phyloP scores from a whole-genome alignment of 2,888 invertebrate species.

The Aphodius sticticus region DNA sequence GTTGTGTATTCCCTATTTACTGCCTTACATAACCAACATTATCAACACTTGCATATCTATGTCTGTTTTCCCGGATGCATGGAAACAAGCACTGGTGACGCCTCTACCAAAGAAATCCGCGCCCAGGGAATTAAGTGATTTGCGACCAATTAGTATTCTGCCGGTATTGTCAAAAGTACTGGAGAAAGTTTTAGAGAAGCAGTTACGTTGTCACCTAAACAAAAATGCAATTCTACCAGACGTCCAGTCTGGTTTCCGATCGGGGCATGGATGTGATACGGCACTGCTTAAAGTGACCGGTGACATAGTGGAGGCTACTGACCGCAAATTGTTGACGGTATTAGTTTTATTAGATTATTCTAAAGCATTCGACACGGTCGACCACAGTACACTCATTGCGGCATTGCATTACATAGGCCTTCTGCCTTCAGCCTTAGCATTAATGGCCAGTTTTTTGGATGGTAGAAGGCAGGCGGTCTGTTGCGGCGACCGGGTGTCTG shows the following conservation, averaged over 20 bases:
- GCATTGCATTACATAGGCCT: background rate
- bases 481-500: background rate
- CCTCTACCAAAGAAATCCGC: background rate
- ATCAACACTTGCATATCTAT: too few species aligned
- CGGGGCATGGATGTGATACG: conserved; percentile 5
- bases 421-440: background rate
- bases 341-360: conserved; percentile 13
- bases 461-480: background rate
- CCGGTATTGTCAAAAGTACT: background rate
- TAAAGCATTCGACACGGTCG: conserved; percentile 7
- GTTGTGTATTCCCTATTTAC: too few species aligned
- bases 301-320: background rate
- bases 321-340: background rate
- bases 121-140: background rate
- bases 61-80: too few species aligned
- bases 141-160: background rate
- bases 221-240: background rate
- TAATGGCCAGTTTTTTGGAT: background rate
- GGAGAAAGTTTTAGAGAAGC: background rate
- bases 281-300: background rate
- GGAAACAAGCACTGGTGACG: too few species aligned
- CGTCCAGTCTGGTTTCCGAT: background rate
- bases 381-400: background rate
- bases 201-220: background rate
- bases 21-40: too few species aligned